Evolutionary conservation across 1,140 invertebrate species (phyloP).

Genomic region (Sitodiplosis mosellana): DNA sequence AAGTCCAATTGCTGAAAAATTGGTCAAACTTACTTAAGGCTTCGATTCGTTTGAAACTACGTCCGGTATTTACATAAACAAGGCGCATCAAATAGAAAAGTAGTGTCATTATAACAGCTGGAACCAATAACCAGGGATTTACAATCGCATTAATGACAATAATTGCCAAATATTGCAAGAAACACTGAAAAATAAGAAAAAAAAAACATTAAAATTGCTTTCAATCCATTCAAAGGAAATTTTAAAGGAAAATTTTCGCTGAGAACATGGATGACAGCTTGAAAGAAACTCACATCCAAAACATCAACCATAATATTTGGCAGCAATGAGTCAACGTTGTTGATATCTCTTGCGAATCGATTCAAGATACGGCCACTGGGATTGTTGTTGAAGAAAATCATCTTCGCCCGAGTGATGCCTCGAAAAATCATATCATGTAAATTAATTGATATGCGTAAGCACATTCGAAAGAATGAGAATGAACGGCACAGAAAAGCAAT

Average conservation of each 20-base stretch:
- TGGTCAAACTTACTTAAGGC: conserved; percentile 37
- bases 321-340: conserved; percentile 63
- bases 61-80: conserved; percentile 61
- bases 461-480: conserved; percentile 55
- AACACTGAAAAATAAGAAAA: neutral
- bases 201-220: conserved; percentile 25
- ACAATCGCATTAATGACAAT: conserved; percentile 29
- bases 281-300: conserved; percentile 40
- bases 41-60: conserved; percentile 67
- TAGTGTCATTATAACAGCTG: conserved; percentile 40
- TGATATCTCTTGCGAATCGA: conserved; percentile 70
- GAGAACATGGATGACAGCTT: neutral
- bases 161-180: conserved; percentile 12
- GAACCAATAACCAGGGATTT: conserved; percentile 29
- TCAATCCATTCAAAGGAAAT: too few species aligned
- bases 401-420: conserved; percentile 59
- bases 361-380: conserved; percentile 64
- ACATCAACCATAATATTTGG: conserved; percentile 55
- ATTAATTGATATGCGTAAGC: conserved; percentile 56
- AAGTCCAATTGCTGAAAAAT: neutral
- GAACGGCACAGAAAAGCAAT: conserved; percentile 31
- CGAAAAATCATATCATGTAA: conserved; percentile 73
- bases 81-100: conserved; percentile 45
- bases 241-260: neutral
- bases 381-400: conserved; percentile 80